A percentile compares a stretch with the other conserved stretches of the same genome.
These are phyloP conservation scores for Phaethornis superciliosus DNA, from an alignment of 2,113 vertebrate species.

Conservation along the genomic window DNA sequence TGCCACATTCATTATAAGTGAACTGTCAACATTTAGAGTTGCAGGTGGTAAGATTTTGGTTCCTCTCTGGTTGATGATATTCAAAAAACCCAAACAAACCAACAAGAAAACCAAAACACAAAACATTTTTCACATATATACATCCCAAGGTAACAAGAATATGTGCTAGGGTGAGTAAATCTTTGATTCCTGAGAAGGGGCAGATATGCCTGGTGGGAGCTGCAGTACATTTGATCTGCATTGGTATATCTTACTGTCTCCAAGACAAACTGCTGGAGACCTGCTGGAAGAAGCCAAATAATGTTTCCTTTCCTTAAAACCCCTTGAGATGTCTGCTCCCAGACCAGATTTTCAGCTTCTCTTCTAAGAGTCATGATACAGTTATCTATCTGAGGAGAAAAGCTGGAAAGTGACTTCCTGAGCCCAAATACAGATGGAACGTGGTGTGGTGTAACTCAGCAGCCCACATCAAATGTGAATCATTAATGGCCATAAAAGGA, in stretches of 20 bases:
- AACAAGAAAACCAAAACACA: too few relatives aligned
- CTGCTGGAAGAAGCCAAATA: neutral
- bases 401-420: conserved; percentile 23
- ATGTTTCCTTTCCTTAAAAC: neutral
- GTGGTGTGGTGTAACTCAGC: conserved; percentile 26
- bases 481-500: conserved; percentile 57
- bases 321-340: neutral
- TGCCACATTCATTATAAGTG: neutral
- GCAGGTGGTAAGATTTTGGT: neutral
- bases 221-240: neutral
- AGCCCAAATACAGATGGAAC: conserved; percentile 52
- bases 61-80: neutral
- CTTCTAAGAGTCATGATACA: neutral
- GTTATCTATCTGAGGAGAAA: neutral
- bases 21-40: neutral
- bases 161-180: neutral
- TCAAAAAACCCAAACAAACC: neutral
- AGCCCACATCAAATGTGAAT: conserved; percentile 57
- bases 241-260: neutral
- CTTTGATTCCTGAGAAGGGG: neutral
- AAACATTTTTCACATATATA: neutral
- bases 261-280: neutral
- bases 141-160: neutral
- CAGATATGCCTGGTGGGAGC: neutral
- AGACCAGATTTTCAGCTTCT: neutral